These are phyloP conservation scores for Epinephelus cyanopodus DNA, from an alignment of 2,113 vertebrate genomes.

Conservation along the genomic window DNA sequence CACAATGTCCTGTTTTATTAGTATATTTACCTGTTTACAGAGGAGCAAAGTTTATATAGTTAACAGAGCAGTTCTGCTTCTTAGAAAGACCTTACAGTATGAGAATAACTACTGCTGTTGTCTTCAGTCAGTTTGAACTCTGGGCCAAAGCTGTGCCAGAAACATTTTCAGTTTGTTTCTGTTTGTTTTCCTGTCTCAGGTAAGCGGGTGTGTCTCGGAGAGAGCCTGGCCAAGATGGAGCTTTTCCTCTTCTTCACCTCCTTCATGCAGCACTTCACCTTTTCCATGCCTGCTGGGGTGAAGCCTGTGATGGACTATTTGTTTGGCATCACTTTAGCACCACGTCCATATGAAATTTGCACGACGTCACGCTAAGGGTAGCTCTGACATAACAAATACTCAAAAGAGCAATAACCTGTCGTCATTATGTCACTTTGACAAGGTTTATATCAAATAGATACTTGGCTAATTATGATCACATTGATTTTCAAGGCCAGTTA, in stretches of 20 bases:
- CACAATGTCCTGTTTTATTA: slow-evolving; percentile 12
- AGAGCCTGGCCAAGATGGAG: slow-evolving; percentile 83
- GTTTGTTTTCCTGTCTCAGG: slow-evolving; percentile 52
- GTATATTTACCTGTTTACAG: background rate
- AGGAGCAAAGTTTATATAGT: too few relatives aligned
- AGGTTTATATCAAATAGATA: background rate
- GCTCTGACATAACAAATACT: background rate
- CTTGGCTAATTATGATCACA: background rate
- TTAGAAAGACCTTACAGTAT: too few relatives aligned
- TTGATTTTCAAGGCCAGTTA: background rate
- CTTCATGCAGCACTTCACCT: slow-evolving; percentile 77
- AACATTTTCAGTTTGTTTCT: background rate
- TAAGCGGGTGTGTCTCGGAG: slow-evolving; percentile 84
- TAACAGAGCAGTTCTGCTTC: too few relatives aligned
- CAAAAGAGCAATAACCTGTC: background rate
- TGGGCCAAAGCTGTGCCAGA: background rate
- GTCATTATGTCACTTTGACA: background rate
- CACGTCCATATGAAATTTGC: slow-evolving; percentile 67
- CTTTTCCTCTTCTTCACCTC: slow-evolving; percentile 87
- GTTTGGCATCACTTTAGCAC: accelerated
- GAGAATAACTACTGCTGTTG: too few relatives aligned
- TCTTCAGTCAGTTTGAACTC: background rate
- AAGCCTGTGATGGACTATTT: slow-evolving; percentile 39
- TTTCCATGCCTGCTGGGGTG: slow-evolving; percentile 58
- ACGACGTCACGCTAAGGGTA: slow-evolving; percentile 43